Evolutionary conservation across 2,888 invertebrate species (phyloP).

Genomic region (Orchesella flavescens): DNA sequence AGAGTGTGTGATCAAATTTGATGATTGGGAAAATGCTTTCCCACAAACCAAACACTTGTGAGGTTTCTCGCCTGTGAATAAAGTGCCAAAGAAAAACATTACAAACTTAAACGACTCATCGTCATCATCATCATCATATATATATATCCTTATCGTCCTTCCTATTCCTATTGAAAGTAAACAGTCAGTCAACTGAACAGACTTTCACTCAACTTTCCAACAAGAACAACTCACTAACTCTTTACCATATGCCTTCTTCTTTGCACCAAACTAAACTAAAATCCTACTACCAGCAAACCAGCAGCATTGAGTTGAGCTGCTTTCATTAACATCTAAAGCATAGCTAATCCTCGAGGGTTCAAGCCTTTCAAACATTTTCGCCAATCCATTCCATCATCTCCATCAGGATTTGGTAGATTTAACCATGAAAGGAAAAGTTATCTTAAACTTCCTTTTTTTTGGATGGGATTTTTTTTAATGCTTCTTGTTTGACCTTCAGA

Average conservation of each 20-base stretch:
- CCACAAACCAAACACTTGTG: constrained; percentile 79
- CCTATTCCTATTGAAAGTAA: background rate
- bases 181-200: no score
- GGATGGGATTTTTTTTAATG: background rate
- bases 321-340: constrained; percentile 31
- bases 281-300: background rate
- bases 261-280: background rate
- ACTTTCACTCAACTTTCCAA: background rate
- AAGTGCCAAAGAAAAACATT: constrained; percentile 40
- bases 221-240: no score
- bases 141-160: background rate
- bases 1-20: constrained; percentile 79
- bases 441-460: no score
- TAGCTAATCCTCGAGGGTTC: constrained; percentile 8
- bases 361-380: constrained; percentile 7
- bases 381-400: background rate
- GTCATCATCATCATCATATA: no score
- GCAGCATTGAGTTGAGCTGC: constrained; percentile 22
- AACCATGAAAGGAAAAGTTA: background rate
- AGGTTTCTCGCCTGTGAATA: constrained; percentile 79
- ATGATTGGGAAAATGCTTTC: constrained; percentile 79
- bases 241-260: no score
- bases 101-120: constrained; percentile 25
- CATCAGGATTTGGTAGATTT: constrained; percentile 19
- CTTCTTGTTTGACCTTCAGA: constrained; percentile 36